Evolutionary conservation across 2,888 invertebrate genomes (phyloP), one percentile per base, ranked within the genome.

Genomic region (Norana najaformis): DNA sequence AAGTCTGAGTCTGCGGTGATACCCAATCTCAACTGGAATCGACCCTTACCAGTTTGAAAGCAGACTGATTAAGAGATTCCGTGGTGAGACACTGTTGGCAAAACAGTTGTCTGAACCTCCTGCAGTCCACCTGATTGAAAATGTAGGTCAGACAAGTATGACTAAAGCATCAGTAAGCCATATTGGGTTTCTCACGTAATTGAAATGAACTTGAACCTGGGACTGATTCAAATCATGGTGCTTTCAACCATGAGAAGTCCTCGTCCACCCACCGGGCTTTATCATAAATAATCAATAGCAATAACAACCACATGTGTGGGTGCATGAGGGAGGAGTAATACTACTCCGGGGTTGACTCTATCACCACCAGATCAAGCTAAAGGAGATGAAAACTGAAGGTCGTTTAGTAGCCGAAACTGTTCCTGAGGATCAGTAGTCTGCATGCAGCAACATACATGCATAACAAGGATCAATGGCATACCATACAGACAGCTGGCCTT

Each of bases 81-180:
- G 53, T 53, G 53, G 53, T n/a, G 69, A 69, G 13, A 47, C n/a
- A n/a, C n/a, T n/a, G n/a, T n/a, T n/a, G n/a, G n/a, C n/a, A 14
- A 39, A 47, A 69, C 30, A 23, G n/a, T n/a, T 69, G 69, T 69
- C 11, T 69, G 69, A 69, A 69, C 69, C n/a, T n/a, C 69, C n/a
- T 69, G 69, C 11, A n/a, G n/a, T 4, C 69, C 69, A 69, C 69
- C 69, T 69, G 69, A 69, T 69, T 69, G 69, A 69, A 69, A 69
- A 69, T 69, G n/a, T 69, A 69, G 69, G 69, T 69, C 69, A 69
- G 69, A 69, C 30, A 69, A n/a, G 69, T 69, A n/a, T 69, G 69
- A 69, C n/a, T 69, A n/a, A 5, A 69, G 69, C 69, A 69, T n/a
- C 69, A 30, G 0, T n/a, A n/a, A n/a, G n/a, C n/a, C 16, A n/a